These are phyloP conservation scores for Etheostoma nigrum DNA, from an alignment of 2,797 vertebrate genomes.

Conservation along the genomic window DNA sequence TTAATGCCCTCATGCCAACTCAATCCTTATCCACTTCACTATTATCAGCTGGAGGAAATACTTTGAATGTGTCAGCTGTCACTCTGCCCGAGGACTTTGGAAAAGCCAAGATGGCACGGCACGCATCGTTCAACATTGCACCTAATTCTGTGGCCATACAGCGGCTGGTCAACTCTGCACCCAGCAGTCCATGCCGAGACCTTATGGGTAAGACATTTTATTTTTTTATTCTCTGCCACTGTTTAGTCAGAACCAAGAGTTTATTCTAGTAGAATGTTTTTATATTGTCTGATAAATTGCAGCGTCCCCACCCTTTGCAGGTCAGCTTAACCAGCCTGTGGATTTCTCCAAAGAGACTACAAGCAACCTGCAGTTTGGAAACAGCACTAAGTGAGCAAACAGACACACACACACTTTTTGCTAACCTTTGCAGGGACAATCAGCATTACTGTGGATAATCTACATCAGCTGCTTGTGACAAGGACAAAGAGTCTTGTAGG, in stretches of 20 bases:
- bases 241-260: neutral
- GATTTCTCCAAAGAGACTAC: slow-evolving; percentile 84
- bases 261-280: neutral
- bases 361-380: slow-evolving; percentile 81
- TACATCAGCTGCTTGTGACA: neutral
- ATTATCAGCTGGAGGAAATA: slow-evolving; percentile 26
- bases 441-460: slow-evolving; percentile 9
- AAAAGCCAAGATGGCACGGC: slow-evolving; percentile 82
- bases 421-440: slow-evolving; percentile 7
- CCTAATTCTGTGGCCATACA: slow-evolving; percentile 73
- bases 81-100: slow-evolving; percentile 36
- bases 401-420: neutral
- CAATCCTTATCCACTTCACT: neutral
- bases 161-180: slow-evolving; percentile 88
- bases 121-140: slow-evolving; percentile 83
- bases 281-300: neutral
- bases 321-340: slow-evolving; percentile 74
- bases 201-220: slow-evolving; percentile 72
- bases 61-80: slow-evolving; percentile 18
- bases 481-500: neutral
- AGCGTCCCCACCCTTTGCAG: slow-evolving; percentile 32
- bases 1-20: neutral
- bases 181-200: slow-evolving; percentile 86
- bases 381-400: slow-evolving; percentile 81
- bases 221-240: too few relatives aligned